Evolutionary conservation across 2,113 vertebrate genomes (phyloP).

Genomic region (Oreochromis spilurus): DNA sequence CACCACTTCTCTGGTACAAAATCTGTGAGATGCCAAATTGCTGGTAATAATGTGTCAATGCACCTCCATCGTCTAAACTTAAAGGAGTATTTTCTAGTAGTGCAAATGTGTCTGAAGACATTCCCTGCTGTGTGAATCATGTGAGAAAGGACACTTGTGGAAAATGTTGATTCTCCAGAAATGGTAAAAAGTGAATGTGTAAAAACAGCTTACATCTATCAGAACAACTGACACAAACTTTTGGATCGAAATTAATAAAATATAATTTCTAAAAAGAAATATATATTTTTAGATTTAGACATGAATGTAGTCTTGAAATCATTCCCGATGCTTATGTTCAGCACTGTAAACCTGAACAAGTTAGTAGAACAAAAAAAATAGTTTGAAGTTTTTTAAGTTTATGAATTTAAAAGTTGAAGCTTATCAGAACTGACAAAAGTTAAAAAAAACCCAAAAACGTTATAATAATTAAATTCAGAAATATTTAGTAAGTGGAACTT

Average conservation of each 20-base stretch:
- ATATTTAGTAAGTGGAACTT: background rate
- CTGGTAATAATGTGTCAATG: background rate
- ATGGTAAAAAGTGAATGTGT: background rate
- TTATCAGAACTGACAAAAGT: background rate
- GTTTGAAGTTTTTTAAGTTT: background rate
- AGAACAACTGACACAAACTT: background rate
- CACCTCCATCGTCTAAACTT: background rate
- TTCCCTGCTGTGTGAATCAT: background rate
- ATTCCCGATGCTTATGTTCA: background rate
- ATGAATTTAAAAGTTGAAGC: background rate
- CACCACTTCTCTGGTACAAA: background rate
- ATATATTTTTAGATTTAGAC: background rate
- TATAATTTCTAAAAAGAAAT: background rate
- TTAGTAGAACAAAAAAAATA: background rate
- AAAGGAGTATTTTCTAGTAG: background rate
- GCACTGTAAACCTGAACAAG: background rate
- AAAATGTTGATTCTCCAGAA: background rate
- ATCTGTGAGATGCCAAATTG: background rate
- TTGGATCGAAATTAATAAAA: background rate
- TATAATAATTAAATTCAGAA: background rate
- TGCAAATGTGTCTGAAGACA: background rate
- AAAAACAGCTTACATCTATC: background rate
- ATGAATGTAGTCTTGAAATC: background rate
- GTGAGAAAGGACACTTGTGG: fast-evolving
- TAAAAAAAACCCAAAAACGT: fast-evolving